Percentiles rank a stretch among this genome's conserved stretches.
These are phyloP conservation scores for Eublepharis macularius DNA, from an alignment of 2,113 vertebrate genomes.

Conservation along the genomic window DNA sequence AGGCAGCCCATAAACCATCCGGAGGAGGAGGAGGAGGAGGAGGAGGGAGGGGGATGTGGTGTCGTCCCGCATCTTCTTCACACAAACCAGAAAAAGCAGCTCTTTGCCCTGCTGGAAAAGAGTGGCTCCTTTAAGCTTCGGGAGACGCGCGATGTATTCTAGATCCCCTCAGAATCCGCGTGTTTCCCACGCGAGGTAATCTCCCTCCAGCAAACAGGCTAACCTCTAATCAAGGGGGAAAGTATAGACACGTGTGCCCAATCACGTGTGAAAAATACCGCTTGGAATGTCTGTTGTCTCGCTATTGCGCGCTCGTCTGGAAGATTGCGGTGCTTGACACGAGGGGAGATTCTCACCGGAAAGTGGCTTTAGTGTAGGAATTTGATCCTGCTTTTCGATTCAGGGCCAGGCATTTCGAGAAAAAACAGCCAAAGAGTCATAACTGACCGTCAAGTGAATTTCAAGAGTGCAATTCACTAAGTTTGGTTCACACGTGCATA, in stretches of 20 bases:
- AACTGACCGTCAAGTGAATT: not conserved
- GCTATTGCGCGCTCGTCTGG: no score
- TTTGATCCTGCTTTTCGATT: not conserved
- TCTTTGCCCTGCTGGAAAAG: not conserved
- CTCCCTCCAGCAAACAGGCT: not conserved
- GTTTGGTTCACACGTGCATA: not conserved
- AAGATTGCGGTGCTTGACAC: not conserved
- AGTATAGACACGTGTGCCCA: not conserved
- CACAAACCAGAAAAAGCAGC: no score
- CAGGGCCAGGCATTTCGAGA: not conserved
- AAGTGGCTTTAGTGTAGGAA: not conserved
- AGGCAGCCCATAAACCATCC: no score
- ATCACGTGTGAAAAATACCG: no score
- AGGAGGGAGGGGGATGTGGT: not conserved
- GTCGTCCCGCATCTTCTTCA: not conserved
- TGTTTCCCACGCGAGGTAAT: not conserved
- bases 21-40: not conserved
- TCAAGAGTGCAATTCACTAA: not conserved
- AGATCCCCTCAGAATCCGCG: not conserved
- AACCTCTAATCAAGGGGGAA: not conserved
- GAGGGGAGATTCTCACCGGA: not conserved
- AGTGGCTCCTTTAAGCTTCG: no score
- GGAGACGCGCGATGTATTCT: not conserved
- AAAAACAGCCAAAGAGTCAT: not conserved
- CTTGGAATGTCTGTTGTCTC: not conserved